Evolutionary conservation across 2,113 vertebrate genomes (phyloP), one percentile per base, ranked within the genome.

Genomic region (Myiopsitta monachus): DNA sequence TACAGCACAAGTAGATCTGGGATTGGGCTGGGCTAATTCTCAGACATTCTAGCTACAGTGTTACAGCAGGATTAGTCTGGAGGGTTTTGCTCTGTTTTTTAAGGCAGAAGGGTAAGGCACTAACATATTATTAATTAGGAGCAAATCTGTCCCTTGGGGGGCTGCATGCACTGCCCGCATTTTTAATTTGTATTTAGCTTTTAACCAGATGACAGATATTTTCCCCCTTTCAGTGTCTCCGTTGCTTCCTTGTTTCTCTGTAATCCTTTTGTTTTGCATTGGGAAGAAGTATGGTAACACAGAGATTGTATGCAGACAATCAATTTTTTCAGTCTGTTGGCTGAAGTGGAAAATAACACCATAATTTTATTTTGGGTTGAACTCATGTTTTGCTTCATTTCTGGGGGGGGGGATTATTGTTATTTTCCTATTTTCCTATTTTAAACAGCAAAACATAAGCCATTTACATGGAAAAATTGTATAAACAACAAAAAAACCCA

Each of bases 71-170:
- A 94, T 95, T 97, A 95, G 96, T 81, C 66, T 54, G 91, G 85
- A 94, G 64, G 36, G 63, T 55, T 64, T 57, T 51, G 33, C 9
- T 33, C 23, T 38, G 57, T 80, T 68, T 78, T 43, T 61, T 68
- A 77, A 81, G 88, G 59, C 64, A 88, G 52, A 88, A 82, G 63
- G n/a, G 74, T 66, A 83, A 69, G 80, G 57, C 79, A 74, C 79
- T 62, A 69, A 46, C 79, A 67, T 88, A 49, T 86, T 92, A 94
- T 93, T 95, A 96, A 95, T 97, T 96, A 97, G 92, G 96, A 95
- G 78, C 85, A 82, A 97, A 96, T 97, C 94, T 97, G 63, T 97
- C 90, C 68, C 87, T 78, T 92, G 70, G 38, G 68, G 36, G 36
- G 44, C 51, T 38, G 31, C 67, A 68, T 36, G 57, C 14, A 63